Evolutionary conservation across 2,888 invertebrate genomes (phyloP), one percentile per base, ranked within the genome.

Genomic region (Lottia gigantea): DNA sequence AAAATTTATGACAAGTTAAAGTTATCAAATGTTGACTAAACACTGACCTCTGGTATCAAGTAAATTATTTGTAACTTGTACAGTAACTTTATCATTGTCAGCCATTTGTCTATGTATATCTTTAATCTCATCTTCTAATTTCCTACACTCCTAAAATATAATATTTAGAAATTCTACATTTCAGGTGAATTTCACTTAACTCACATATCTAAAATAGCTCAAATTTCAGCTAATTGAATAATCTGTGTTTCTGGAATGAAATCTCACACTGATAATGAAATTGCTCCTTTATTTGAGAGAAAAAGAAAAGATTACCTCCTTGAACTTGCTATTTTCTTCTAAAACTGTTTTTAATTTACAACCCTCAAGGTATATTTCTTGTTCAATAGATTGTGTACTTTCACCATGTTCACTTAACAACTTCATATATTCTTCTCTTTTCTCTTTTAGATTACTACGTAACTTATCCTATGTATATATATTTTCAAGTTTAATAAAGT

Each of bases 311-410:
- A 71, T 70, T 46, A 84, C 86, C 72, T 84, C 78, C 62, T 77
- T 74, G 67, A 86, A 77, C 64, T 74, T 80, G 23, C 81, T 72
- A 74, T 86, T 86, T 72, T 86, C 86, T 72, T 86, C 86, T 66
- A 84, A 69, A 23, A 85, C 79, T 7, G 82, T 79, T 65, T 82
- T 82, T 40, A 86, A 79, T 76, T 86, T 85, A 76, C 83, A 82
- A 6, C 84, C 84, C 8, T 78, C 76, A 8, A 75, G 67, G 70
- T 82, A 85, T 63, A 87, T 85, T 49, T 84, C 80, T 25, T 78
- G 74, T 72, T 87, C 87, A 11, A 84, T 71, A 2, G 74, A 74
- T 47, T 80, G 74, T 16, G 80, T 80, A 62, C 82, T 80, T n/a
- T 79, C 76, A 3, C 83, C 83, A 31, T 85, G 82, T 25, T 74